phyloP scores from a whole-genome alignment of 2,113 vertebrate species.

The Polypterus senegalus region DNA sequence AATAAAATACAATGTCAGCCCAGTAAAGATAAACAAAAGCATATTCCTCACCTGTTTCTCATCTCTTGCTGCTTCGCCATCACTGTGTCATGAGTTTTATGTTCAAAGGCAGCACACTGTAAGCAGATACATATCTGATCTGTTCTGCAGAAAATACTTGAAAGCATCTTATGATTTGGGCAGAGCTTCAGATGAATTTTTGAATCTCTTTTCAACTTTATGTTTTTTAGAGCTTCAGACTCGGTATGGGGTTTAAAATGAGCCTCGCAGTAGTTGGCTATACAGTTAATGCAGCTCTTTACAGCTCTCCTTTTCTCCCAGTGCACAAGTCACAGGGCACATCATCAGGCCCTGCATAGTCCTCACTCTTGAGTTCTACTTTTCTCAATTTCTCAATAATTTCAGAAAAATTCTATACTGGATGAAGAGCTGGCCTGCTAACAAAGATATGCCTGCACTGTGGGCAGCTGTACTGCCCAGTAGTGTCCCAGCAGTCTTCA shows the following conservation, averaged over 20 bases:
- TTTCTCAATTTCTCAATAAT: slow-evolving; percentile 1
- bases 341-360: neutral
- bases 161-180: neutral
- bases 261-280: slow-evolving; percentile 7
- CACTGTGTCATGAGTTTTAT: neutral
- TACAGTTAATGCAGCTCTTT: slow-evolving; percentile 9
- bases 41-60: slow-evolving; percentile 2
- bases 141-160: slow-evolving; percentile 9
- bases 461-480: neutral
- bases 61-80: neutral
- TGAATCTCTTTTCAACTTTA: slow-evolving; percentile 1
- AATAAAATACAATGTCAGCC: no score
- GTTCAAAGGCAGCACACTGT: neutral
- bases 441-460: neutral
- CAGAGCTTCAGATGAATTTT: neutral
- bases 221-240: neutral
- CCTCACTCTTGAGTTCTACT: neutral
- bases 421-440: neutral
- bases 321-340: slow-evolving; percentile 13
- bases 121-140: slow-evolving; percentile 7
- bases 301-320: slow-evolving; percentile 4
- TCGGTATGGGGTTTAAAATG: slow-evolving; percentile 7
- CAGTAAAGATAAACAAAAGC: no score
- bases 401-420: neutral
- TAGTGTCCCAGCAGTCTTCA: neutral